Conservation (phyloP, 1,140 invertebrate genomes). For the Drosophila rhopaloa region DNA sequence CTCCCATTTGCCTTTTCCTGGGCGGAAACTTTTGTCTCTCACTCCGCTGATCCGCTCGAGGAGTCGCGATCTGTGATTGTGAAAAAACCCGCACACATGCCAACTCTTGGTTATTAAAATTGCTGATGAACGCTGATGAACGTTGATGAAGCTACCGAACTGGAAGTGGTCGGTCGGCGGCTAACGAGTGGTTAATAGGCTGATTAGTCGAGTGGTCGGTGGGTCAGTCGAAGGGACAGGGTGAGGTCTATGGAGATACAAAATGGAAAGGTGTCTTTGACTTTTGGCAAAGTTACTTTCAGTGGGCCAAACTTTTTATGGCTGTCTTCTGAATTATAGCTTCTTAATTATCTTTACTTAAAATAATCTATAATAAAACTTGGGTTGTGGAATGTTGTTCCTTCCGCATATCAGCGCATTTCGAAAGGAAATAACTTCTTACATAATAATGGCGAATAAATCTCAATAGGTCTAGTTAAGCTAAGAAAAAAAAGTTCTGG, state of each 20-base stretch:
- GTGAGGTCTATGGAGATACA: neutral
- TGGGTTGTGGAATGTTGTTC: too few relatives aligned
- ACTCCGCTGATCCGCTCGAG: slow-evolving; percentile 1
- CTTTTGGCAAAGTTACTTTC: neutral
- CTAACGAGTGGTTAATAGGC: slow-evolving; percentile 30
- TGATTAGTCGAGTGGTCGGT: slow-evolving; percentile 13
- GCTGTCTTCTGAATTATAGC: too few relatives aligned
- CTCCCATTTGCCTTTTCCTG: slow-evolving; percentile 28
- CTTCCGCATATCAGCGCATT: too few relatives aligned
- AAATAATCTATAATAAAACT: too few relatives aligned
- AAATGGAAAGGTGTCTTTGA: slow-evolving; percentile 15
- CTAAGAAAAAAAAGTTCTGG: too few relatives aligned
- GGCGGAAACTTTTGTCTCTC: slow-evolving; percentile 32
- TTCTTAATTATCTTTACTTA: too few relatives aligned
- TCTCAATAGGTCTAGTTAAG: too few relatives aligned
- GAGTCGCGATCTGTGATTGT: slow-evolving; percentile 7
- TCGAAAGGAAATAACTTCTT: too few relatives aligned
- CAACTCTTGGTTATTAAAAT: slow-evolving; percentile 11
- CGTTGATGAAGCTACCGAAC: slow-evolving; percentile 16
- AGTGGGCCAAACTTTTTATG: neutral
- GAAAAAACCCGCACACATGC: slow-evolving; percentile 10
- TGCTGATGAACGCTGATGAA: neutral
- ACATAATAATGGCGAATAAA: too few relatives aligned
- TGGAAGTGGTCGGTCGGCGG: slow-evolving; percentile 20
- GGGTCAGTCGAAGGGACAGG: slow-evolving; percentile 4